Percentiles rank a stretch among this genome's conserved stretches.
Evolutionary conservation across 2,797 vertebrate species (phyloP).

Genomic region (Allobates femoralis): DNA sequence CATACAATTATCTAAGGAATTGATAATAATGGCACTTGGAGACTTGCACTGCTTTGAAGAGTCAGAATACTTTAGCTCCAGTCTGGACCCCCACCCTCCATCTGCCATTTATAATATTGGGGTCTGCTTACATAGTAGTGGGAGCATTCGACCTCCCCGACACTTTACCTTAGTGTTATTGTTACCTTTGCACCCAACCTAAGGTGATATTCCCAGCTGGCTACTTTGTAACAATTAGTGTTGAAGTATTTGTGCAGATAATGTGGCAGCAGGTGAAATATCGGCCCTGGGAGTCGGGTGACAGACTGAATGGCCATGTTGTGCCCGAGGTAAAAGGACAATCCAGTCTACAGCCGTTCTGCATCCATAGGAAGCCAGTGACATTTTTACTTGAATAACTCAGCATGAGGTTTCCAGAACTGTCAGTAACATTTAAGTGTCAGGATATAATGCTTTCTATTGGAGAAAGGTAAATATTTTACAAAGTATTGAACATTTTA

Average conservation of each 20-base stretch:
- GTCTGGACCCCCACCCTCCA: no score
- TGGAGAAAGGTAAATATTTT: conserved; percentile 10
- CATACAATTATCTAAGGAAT: no score
- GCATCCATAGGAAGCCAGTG: neutral
- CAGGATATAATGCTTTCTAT: neutral
- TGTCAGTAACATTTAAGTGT: neutral
- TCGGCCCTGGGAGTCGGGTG: neutral
- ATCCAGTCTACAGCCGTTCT: neutral
- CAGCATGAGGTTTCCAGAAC: neutral
- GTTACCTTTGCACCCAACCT: neutral
- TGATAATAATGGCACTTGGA: no score
- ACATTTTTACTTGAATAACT: conserved; percentile 15
- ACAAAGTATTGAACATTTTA: neutral
- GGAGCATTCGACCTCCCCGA: neutral
- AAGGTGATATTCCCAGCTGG: neutral
- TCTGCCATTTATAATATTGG: no score
- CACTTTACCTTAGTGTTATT: neutral
- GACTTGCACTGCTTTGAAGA: no score
- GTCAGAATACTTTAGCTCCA: no score
- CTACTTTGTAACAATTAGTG: neutral
- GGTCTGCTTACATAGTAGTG: neutral
- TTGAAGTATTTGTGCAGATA: neutral
- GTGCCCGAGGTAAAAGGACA: neutral
- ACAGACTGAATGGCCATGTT: neutral
- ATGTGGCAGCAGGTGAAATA: neutral